Percentiles rank a stretch among this genome's conserved stretches.
Conservation (phyloP, 2,113 vertebrate species). For the Cacatua alba region DNA sequence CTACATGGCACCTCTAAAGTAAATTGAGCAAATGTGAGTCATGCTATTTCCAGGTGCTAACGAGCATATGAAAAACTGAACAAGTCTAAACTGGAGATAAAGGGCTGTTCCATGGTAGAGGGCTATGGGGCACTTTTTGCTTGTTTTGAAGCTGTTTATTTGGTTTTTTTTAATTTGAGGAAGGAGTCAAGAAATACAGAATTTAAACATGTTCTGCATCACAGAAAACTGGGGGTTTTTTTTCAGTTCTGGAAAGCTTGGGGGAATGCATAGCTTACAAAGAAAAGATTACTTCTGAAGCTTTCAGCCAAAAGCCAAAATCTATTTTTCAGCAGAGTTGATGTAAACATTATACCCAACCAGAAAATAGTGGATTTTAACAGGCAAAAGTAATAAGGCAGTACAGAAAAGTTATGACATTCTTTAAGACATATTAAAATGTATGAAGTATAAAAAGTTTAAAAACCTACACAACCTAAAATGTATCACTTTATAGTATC, state of each 20-base stretch:
- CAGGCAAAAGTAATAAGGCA: slow-evolving; percentile 29
- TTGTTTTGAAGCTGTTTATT: background rate
- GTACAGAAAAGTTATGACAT: slow-evolving; percentile 10
- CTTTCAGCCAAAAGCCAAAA: slow-evolving; percentile 57
- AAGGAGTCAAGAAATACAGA: background rate
- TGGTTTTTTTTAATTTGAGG: background rate
- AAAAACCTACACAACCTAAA: slow-evolving; percentile 45
- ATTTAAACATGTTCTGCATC: slow-evolving; percentile 6
- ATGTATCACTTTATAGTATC: slow-evolving; percentile 13
- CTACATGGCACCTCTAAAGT: background rate
- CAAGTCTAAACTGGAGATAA: background rate
- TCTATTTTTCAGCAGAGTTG: slow-evolving; percentile 33
- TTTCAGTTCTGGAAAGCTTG: slow-evolving; percentile 31
- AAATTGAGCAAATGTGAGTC: background rate
- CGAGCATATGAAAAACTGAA: background rate
- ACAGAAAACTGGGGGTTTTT: background rate
- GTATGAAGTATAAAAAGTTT: slow-evolving; percentile 14
- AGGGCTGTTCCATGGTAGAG: background rate
- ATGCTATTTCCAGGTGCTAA: background rate
- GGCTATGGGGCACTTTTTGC: background rate
- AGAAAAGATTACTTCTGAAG: slow-evolving; percentile 42
- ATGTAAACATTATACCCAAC: slow-evolving; percentile 51
- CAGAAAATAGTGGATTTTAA: slow-evolving; percentile 47
- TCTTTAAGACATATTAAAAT: slow-evolving; percentile 52
- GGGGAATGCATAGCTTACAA: slow-evolving; percentile 22